Percentiles rank a stretch among this genome's conserved stretches.
phyloP scores from a whole-genome alignment of 2,113 vertebrate genomes.

The Tyrannus savana region DNA sequence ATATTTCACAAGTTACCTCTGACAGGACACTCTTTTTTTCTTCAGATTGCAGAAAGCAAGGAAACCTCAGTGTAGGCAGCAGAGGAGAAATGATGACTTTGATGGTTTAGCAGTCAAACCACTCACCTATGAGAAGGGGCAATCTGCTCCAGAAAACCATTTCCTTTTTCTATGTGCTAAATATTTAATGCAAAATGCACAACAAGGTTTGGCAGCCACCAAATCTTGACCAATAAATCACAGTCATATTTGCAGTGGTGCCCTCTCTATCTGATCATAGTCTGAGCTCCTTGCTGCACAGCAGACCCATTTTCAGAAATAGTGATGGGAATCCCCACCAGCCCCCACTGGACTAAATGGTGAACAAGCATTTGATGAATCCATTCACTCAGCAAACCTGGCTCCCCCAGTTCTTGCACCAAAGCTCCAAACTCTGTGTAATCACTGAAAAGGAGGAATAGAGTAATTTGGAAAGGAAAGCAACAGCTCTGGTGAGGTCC shows the following conservation, averaged over 20 bases:
- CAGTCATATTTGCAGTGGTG: not conserved
- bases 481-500: not conserved
- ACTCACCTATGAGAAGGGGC: not conserved
- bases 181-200: conserved; percentile 46
- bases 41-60: not conserved
- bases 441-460: not conserved
- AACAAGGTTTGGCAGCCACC: conserved; percentile 14
- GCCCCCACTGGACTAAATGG: not conserved
- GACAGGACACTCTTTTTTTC: not conserved
- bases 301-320: not conserved
- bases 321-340: not conserved
- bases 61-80: not conserved
- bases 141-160: conserved; percentile 13
- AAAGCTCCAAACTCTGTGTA: not conserved
- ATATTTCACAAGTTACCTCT: not conserved
- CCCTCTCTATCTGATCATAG: not conserved
- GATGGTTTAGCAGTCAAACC: not conserved
- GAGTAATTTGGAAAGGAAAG: not conserved
- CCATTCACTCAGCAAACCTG: not conserved
- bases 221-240: not conserved
- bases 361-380: not conserved
- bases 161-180: conserved; percentile 28
- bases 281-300: not conserved
- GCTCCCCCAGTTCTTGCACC: not conserved
- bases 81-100: not conserved